Evolutionary conservation across 2,797 vertebrate species (phyloP), one percentile per base, ranked within the genome.

Genomic region (Chelidonichthys spinosus): DNA sequence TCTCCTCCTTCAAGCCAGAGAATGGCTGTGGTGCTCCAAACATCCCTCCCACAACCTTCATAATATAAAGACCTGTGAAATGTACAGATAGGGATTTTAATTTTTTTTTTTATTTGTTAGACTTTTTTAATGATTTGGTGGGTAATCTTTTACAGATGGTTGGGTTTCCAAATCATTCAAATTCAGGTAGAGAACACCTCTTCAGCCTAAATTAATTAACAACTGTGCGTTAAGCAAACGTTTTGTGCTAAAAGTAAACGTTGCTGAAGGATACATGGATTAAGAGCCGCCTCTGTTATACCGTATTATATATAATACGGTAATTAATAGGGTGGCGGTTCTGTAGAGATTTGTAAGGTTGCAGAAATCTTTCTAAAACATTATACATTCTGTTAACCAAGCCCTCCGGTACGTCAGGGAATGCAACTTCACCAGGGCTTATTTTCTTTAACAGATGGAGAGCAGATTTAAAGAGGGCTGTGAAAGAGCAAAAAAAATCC

Each of bases 391-490:
- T 18, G 9, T 43, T 14, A 44, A 32, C 6, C 66, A 62, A 42
- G 11, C 40, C 63, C 39, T 52, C 14, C 10, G 11, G 11, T 52
- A 0, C 0, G 1, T 61, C 35, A 36, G 17, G 14, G 7, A 43
- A 50, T 55, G 33, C 32, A 39, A 60, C 54, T 47, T 47, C 55
- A 44, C 8, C 35, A 9, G 1, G 5, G 46, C 18, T 67, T 50
- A 50, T 49, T 63, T 44, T 25, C 25, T 63, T 66, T 18, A 43
- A 64, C 25, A 50, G 66, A 53, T 65, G 32, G 11, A 40, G 44
- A 62, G 42, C 42, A 52, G 59, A 67, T 77, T 75, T 65, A 46
- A 72, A 66, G 25, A 54, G 52, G n/a, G 50, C 44, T 37, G 13
- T 72, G 37, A 52, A 3, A 47, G 17, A 25, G 25, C n/a, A 25